A percentile compares a stretch with the other conserved stretches of the same genome.
These are phyloP conservation scores for Daboia siamensis DNA, from an alignment of 2,113 vertebrate genomes.

Conservation along the genomic window DNA sequence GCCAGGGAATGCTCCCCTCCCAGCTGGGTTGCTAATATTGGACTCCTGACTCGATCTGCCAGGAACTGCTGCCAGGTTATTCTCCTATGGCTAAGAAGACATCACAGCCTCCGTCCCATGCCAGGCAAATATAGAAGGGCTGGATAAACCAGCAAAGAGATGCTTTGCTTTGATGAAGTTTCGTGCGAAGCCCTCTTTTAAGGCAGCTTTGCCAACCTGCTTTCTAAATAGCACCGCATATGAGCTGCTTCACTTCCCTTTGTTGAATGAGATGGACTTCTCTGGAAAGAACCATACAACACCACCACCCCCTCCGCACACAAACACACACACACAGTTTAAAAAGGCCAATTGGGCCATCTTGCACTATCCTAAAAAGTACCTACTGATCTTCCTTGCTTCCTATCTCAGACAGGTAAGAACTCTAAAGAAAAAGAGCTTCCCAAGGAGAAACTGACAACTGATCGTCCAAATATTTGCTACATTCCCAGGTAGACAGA, in stretches of 20 bases:
- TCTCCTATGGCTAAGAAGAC: conserved; percentile 20
- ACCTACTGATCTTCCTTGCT: not conserved
- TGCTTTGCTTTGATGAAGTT: not conserved
- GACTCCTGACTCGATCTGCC: conserved; percentile 35
- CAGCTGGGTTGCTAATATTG: conserved; percentile 31
- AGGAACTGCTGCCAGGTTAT: conserved; percentile 36
- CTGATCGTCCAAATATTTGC: not conserved
- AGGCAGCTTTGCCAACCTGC: not conserved
- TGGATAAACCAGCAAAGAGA: not conserved
- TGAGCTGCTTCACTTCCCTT: not conserved
- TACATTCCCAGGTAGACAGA: not conserved
- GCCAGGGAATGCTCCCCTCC: conserved; percentile 11
- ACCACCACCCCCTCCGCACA: not conserved
- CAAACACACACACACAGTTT: not conserved
- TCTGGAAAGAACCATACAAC: not conserved
- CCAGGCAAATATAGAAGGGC: not conserved
- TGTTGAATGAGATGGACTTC: not conserved
- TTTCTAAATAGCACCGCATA: not conserved
- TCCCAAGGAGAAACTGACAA: not conserved
- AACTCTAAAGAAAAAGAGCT: not conserved
- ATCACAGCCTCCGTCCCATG: not conserved
- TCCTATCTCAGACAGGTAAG: not conserved
- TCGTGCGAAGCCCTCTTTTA: not conserved
- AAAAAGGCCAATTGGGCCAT: not conserved
- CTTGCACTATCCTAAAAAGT: not conserved